A percentile compares a stretch with the other conserved stretches of the same genome.
These are phyloP conservation scores for Philotrypesis tridentata DNA, from an alignment of 1,140 invertebrate genomes.

Conservation along the genomic window DNA sequence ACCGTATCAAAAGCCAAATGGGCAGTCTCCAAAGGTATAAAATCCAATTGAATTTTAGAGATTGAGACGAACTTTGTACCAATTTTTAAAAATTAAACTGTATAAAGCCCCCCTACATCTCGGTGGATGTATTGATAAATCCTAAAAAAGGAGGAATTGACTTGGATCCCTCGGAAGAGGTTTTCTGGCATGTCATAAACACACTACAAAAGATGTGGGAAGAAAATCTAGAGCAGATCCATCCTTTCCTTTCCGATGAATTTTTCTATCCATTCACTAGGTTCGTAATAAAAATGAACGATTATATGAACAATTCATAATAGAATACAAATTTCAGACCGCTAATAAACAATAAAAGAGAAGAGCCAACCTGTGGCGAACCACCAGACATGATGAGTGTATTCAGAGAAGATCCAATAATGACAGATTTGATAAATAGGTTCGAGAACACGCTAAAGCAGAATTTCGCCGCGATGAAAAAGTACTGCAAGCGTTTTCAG, in stretches of 20 bases:
- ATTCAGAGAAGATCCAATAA: conserved; percentile 78
- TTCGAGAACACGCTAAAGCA: conserved; percentile 75
- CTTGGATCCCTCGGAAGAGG: conserved; percentile 75
- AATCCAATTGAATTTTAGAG: background rate
- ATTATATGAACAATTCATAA: no score
- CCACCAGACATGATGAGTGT: conserved; percentile 79
- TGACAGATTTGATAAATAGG: conserved; percentile 74
- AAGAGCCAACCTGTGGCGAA: conserved; percentile 79
- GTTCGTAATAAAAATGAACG: no score
- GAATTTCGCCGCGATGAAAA: conserved; percentile 78
- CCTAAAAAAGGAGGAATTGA: conserved; percentile 68
- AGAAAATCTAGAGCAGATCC: conserved; percentile 74
- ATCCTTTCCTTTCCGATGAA: conserved; percentile 76
- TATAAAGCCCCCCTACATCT: conserved; percentile 75
- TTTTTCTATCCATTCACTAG: conserved; percentile 73
- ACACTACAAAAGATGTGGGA: conserved; percentile 77
- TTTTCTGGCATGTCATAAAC: conserved; percentile 73
- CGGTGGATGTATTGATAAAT: conserved; percentile 74
- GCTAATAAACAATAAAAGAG: conserved; percentile 82
- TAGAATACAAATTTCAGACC: no score
- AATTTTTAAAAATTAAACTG: no score
- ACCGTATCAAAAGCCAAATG: background rate
- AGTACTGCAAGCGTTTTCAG: conserved; percentile 81
- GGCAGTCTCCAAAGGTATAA: background rate
- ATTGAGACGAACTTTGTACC: no score